These are phyloP conservation scores for Blastomussa wellsi DNA, from an alignment of 92 coral and sea anemone species.

Conservation along the genomic window DNA sequence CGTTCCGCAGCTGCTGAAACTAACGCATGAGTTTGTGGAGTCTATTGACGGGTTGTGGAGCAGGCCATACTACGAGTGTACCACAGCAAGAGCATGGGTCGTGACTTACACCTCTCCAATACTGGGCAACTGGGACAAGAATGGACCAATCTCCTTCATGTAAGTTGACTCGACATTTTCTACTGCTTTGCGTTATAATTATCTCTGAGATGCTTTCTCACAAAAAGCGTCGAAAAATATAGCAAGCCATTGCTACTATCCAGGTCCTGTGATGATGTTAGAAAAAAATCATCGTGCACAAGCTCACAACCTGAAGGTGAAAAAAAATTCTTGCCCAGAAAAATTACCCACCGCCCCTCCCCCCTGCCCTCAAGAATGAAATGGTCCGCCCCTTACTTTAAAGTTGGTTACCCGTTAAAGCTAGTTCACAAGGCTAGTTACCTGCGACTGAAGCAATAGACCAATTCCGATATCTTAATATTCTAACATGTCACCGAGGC, in stretches of 20 bases:
- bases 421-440: slow-evolving; percentile 33
- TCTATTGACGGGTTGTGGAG: slow-evolving; percentile 83
- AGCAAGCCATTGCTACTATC: too few relatives aligned
- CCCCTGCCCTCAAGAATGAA: too few relatives aligned
- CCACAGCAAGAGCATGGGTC: slow-evolving; percentile 76
- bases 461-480: too few relatives aligned
- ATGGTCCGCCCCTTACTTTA: too few relatives aligned
- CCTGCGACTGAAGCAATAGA: too few relatives aligned
- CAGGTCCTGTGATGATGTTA: too few relatives aligned
- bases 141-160: slow-evolving; percentile 62
- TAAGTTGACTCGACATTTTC: slow-evolving; percentile 49
- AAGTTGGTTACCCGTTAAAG: slow-evolving; percentile 36
- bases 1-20: slow-evolving; percentile 33
- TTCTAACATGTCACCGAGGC: too few relatives aligned
- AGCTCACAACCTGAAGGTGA: too few relatives aligned
- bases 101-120: slow-evolving; percentile 77
- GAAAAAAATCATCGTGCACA: too few relatives aligned
- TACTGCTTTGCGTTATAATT: not conserved
- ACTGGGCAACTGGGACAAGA: slow-evolving; percentile 74
- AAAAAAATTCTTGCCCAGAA: too few relatives aligned
- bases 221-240: too few relatives aligned
- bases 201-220: not conserved
- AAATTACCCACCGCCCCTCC: too few relatives aligned
- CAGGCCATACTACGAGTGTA: slow-evolving; percentile 82
- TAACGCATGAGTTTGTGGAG: slow-evolving; percentile 76